Evolutionary conservation across 2,888 invertebrate genomes (phyloP), one percentile per base, ranked within the genome.

Genomic region (Clitarchus hookeri): DNA sequence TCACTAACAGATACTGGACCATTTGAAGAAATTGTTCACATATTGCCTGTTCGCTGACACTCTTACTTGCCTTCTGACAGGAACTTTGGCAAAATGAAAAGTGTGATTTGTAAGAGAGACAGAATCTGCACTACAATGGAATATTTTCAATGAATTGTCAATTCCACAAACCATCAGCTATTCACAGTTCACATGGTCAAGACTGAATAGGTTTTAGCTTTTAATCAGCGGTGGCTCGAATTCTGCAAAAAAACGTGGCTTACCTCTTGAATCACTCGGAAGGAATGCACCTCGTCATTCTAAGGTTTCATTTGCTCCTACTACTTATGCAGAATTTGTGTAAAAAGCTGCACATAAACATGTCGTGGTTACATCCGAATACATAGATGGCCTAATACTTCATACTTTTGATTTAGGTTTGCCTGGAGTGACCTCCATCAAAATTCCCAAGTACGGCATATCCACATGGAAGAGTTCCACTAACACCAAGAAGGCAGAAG

Each of bases 391-490:
- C 36, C 36, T 36, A 36, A 36, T 36, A 36, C 4, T 1, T 36
- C 36, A 36, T 36, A 36, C 1, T 36, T 36, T 36, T 36, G 36
- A 36, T 3, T 36, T 36, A 36, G 36, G 36, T 36, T 36, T 36
- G 36, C 36, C 36, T 36, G 36, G 36, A 36, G 36, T n/a, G 16
- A 82, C 8, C 19, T 82, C 36, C n/a, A 36, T 27, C 82, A 82
- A 27, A 12, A 82, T 82, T 0, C 36, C 82, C 82, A 82, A 25
- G 26, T 82, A 25, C 26, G 82, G 82, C 27, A 82, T 82, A 82
- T 82, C 82, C 6, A 82, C 82, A 82, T 27, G 82, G 82, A 82
- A 82, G 26, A 82, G 27, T 82, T 82, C 82, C 82, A 82, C 11
- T 82, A 82, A 82, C 82, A 82, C 0, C 27, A 27, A 27, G 44